Evolutionary conservation across 1,140 invertebrate genomes (phyloP), one percentile per base, ranked within the genome.

Genomic region (Aphidius gifuensis): DNA sequence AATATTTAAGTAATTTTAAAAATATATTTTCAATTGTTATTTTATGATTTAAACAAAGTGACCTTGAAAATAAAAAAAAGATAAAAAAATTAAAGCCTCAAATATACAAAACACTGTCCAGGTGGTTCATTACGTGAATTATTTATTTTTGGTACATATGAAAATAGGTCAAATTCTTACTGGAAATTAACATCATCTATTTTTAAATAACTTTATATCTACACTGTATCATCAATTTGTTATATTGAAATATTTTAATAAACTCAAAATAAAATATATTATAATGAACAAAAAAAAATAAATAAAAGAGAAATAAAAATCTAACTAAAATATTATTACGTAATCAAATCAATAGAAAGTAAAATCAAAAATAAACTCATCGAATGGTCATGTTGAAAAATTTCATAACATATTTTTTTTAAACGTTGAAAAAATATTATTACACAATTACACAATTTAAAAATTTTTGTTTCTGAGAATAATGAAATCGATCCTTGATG

Each of bases 71-170:
- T 43, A 40, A 40, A 56, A 42, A 58, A 23, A 49, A 43, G 11
- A 32, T 16, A 40, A 40, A 40, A 8, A 47, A 49, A 45, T 46
- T 42, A 58, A 50, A 47, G 58, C 44, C 62, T 47, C 43, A 48
- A 44, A 61, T 7, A 45, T 32, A 44, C 38, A 4, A n/a, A 23
- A 57, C 56, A 48, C 48, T 50, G 55, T 61, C 60, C 64, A 65
- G 60, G 64, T 65, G 64, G 60, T 47, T 46, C 38, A 61, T 62
- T 23, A 38, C 55, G 47, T 32, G 49, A 54, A 47, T 56, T 9
- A 58, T 38, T 39, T 64, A 64, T 64, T 64, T 64, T 53, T 60
- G 47, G 53, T 32, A 32, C 23, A 32, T 32, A 32, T 32, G 23
- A 32, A 32, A 32, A 32, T 32, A 32, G 23, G 23, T 32, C 23